phyloP scores from a whole-genome alignment of 1,140 invertebrate genomes.

The Nasonia longicornis region DNA sequence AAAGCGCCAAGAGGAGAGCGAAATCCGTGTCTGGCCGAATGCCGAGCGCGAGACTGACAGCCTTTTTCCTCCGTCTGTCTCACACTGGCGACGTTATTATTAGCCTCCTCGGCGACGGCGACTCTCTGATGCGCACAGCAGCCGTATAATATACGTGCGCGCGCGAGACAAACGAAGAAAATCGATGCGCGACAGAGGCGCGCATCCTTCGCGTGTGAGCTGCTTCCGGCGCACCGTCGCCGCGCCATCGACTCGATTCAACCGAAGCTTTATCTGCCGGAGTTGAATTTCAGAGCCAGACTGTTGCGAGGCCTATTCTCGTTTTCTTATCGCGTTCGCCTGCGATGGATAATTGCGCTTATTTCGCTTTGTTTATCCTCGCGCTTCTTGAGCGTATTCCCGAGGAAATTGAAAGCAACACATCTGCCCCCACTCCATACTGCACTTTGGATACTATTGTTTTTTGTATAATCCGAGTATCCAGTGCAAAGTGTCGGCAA shows the following conservation, averaged over 20 bases:
- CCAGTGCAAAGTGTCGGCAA: too few species aligned
- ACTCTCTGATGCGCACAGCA: neutral
- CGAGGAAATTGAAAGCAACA: too few species aligned
- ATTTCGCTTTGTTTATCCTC: too few species aligned
- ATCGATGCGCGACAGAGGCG: slow-evolving; percentile 24
- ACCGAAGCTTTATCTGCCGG: too few species aligned
- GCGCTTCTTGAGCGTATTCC: too few species aligned
- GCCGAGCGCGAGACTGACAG: slow-evolving; percentile 51
- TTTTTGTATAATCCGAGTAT: neutral
- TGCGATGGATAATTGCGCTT: too few species aligned
- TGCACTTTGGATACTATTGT: slow-evolving; percentile 9
- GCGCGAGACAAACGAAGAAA: slow-evolving; percentile 4
- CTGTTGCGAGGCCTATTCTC: too few species aligned
- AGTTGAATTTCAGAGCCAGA: too few species aligned
- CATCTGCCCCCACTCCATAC: neutral
- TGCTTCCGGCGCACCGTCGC: neutral
- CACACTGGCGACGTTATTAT: slow-evolving; percentile 43
- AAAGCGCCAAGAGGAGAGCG: neutral
- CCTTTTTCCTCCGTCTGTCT: slow-evolving; percentile 49
- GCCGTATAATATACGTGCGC: neutral
- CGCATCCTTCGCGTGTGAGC: neutral
- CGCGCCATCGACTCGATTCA: neutral
- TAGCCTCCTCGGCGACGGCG: slow-evolving; percentile 37
- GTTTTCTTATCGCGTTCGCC: too few species aligned
- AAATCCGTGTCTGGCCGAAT: slow-evolving; percentile 50